Conservation (phyloP, 1,140 invertebrate genomes). For the Geopemphigus sp. region DNA sequence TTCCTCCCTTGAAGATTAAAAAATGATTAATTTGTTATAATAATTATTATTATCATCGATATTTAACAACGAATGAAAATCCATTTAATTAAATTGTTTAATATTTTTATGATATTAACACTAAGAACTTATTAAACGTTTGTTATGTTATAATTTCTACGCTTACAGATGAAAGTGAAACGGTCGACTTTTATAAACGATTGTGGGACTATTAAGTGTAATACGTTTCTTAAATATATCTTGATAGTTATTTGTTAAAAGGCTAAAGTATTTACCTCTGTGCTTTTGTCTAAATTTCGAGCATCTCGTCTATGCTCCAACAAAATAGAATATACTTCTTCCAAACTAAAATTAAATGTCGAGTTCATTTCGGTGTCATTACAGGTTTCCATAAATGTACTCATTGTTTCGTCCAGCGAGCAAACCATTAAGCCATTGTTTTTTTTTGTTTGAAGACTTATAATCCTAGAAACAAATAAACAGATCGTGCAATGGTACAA, state of each 20-base stretch:
- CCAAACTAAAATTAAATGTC: slow-evolving; percentile 53
- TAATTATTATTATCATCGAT: too few relatives aligned
- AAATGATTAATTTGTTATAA: too few relatives aligned
- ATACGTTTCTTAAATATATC: not conserved
- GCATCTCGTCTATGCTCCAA: slow-evolving; percentile 50
- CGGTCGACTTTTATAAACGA: too few relatives aligned
- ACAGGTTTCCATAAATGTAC: slow-evolving; percentile 39
- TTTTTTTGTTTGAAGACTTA: not conserved
- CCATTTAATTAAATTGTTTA: too few relatives aligned
- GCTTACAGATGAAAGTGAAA: too few relatives aligned
- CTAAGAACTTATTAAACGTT: too few relatives aligned
- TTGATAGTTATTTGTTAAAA: not conserved
- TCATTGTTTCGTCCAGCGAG: slow-evolving; percentile 42
- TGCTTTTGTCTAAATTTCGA: slow-evolving; percentile 51
- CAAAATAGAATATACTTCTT: slow-evolving; percentile 53
- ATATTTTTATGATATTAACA: too few relatives aligned
- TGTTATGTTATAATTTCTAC: too few relatives aligned
- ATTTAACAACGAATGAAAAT: too few relatives aligned
- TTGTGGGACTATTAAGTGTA: too few relatives aligned
- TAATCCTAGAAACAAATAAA: slow-evolving; percentile 5
- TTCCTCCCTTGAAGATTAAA: too few relatives aligned
- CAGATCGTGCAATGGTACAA: not conserved
- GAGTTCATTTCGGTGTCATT: slow-evolving; percentile 52
- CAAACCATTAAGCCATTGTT: slow-evolving; percentile 47
- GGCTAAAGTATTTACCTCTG: slow-evolving; percentile 42